Evolutionary conservation across 2,888 invertebrate genomes (phyloP), one percentile per base, ranked within the genome.

Genomic region (Cyclophora punctaria): DNA sequence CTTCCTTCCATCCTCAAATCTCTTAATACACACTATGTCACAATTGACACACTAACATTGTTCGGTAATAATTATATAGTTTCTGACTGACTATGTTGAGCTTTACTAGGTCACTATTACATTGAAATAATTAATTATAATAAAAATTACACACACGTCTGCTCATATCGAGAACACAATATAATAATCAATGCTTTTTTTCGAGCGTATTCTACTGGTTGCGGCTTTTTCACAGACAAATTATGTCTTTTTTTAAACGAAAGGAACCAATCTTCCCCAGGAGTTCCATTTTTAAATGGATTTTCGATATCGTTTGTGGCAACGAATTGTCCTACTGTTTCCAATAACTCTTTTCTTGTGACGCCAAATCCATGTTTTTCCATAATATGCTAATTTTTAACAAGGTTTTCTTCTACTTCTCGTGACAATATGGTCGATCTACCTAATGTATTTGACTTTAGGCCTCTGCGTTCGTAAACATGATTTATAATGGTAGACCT

Each of bases 201-300:
- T 5, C 62, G 45, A 7, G 59, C 56, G 57, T 62, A 59, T 59
- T 75, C 73, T 3, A 74, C 66, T 35, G 60, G 56, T 64, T 76
- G 68, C 4, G 73, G 73, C 52, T 69, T 78, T 66, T 77, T 78
- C 7, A 74, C 48, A 33, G 69, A 67, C 7, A 77, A 45, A 47
- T 59, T 54, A 48, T 73, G 59, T 33, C 69, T 50, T 46, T 65
- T 67, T 51, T 60, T 63, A 56, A 50, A 50, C 7, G 41, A 34
- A 20, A 50, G 42, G 42, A 50, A 50, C 50, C 50, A 50, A 45
- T 47, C 50, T 45, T 45, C 47, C 2, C 47, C 50, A 2, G 50
- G 50, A 20, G 37, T 44, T 6, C 47, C 50, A 56, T 67, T 59
- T 57, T 63, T 71, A 53, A 73, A 73, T 2, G 64, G 62, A 40